Conservation (phyloP, 2,113 vertebrate species). For the Apaloderma vittatum region DNA sequence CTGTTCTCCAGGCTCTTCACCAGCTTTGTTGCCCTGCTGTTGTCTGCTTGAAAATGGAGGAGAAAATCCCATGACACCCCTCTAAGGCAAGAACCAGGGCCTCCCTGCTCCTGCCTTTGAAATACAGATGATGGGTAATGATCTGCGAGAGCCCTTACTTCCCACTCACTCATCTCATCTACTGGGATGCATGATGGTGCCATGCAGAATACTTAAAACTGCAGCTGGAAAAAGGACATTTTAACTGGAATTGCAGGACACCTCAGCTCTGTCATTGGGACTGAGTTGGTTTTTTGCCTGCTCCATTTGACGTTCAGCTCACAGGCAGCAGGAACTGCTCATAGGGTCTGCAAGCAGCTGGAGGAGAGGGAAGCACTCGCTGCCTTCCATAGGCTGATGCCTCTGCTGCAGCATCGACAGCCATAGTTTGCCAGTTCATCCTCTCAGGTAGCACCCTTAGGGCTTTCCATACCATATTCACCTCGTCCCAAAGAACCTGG, state of each 20-base stretch:
- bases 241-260: neutral
- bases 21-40: too few relatives aligned
- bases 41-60: neutral
- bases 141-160: neutral
- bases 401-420: neutral
- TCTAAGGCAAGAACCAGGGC: neutral
- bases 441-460: neutral
- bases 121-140: neutral
- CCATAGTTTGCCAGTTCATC: neutral
- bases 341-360: neutral
- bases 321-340: fast-evolving
- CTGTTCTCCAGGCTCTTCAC: too few relatives aligned
- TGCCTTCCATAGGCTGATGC: neutral
- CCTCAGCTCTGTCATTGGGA: fast-evolving
- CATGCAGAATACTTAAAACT: neutral
- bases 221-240: neutral
- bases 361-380: neutral
- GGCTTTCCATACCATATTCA: neutral
- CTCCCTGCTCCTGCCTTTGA: neutral
- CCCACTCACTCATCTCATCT: neutral
- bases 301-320: neutral
- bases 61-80: neutral
- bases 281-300: neutral
- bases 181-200: too few relatives aligned
- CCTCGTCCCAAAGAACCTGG: neutral